Evolutionary conservation across 2,888 invertebrate genomes (phyloP), one percentile per base, ranked within the genome.

Genomic region (Spialia ferax): DNA sequence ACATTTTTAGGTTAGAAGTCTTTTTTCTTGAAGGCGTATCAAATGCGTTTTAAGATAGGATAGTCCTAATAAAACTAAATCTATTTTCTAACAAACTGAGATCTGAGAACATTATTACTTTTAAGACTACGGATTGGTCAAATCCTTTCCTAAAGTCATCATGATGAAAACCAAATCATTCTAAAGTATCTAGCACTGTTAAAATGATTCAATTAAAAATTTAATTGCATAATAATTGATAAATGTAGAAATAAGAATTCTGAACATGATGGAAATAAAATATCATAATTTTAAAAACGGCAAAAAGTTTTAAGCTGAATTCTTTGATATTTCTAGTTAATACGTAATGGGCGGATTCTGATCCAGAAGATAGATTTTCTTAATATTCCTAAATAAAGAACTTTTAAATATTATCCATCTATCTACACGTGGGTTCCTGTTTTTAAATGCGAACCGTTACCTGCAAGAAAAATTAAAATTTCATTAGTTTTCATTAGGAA

Each of bases 351-450:
- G 52, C 52, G 52, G 52, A 54, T 15, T 54, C 26, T n/a, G 26
- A 54, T 54, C 26, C 52, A 26, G 15, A 26, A 54, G 8, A 23
- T 54, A 26, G 3, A n/a, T 54, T 26, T 26, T 26, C 18, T 18
- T 11, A 55, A 18, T 18, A 2, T 26, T 35, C 35, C 1, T 38
- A 10, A 35, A 48, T 7, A 32, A 22, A 10, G 35, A 50, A 15
- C 42, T 15, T 15, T 42, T 50, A 64, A 74, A 77, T 77, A 63
- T 74, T 75, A 77, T 71, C 29, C 63, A 60, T 76, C 52, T 7
- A n/a, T 7, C 23, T 59, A 91, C 29, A 91, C 91, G 61, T 91
- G 91, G 22, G 92, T 91, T 42, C 88, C 92, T 48, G 84, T 76
- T 62, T 80, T 82, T 54, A 77, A 63, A 70, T 83, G 80, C 54